phyloP scores from a whole-genome alignment of 2,113 vertebrate genomes.

The Pollimyrus isidori region DNA sequence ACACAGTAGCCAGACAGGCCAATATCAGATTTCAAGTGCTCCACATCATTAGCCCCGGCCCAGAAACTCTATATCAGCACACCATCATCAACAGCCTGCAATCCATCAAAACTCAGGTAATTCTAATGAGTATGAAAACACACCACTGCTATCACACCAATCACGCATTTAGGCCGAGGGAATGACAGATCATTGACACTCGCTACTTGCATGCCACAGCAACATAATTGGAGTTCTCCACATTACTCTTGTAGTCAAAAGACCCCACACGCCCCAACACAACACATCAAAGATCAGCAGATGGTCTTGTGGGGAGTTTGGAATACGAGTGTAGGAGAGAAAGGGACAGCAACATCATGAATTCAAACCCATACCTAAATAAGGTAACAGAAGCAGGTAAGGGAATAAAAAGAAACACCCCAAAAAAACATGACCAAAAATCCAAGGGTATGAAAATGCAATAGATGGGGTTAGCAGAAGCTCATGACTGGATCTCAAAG shows the following conservation, averaged over 20 bases:
- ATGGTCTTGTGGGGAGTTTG: slow-evolving; percentile 23
- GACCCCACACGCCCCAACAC: background rate
- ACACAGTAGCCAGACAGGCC: slow-evolving; percentile 31
- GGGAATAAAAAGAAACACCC: background rate
- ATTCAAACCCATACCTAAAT: slow-evolving; percentile 16
- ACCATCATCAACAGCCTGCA: slow-evolving; percentile 31
- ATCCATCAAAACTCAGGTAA: slow-evolving; percentile 36
- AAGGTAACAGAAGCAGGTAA: background rate
- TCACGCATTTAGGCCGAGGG: background rate
- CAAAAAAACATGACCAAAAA: slow-evolving; percentile 21
- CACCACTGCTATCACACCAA: background rate
- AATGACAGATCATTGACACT: slow-evolving; percentile 19
- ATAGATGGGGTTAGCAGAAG: slow-evolving; percentile 24
- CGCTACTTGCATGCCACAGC: background rate
- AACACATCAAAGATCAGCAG: slow-evolving; percentile 39
- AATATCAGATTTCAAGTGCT: slow-evolving; percentile 46
- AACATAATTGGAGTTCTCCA: background rate
- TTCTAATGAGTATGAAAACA: slow-evolving; percentile 33
- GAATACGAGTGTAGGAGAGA: slow-evolving; percentile 25
- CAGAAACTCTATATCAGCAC: slow-evolving; percentile 35
- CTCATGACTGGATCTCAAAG: background rate
- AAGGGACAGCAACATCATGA: slow-evolving; percentile 17
- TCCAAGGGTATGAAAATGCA: slow-evolving; percentile 6
- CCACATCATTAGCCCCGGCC: slow-evolving; percentile 38
- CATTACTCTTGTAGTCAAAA: slow-evolving; percentile 18